Conservation (phyloP, 2,888 invertebrate genomes). For the Brenthis hecate region DNA sequence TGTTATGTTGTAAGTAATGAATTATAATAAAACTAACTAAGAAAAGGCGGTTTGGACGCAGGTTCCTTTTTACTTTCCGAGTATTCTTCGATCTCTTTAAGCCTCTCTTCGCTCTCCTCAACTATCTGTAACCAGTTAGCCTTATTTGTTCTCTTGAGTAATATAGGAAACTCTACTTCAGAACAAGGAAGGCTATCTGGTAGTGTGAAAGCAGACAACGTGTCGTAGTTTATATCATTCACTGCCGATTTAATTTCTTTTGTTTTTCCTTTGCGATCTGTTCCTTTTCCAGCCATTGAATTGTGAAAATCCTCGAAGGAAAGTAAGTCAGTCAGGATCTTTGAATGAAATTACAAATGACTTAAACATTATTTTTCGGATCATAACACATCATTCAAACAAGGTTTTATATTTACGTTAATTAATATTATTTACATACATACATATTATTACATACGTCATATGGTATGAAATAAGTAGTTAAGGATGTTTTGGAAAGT, state of each 20-base stretch:
- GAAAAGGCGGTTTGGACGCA: conserved; percentile 56
- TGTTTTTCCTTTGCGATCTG: conserved; percentile 61
- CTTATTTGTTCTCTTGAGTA: conserved; percentile 48
- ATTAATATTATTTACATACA: no score
- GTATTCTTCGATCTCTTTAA: conserved; percentile 57
- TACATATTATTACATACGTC: no score
- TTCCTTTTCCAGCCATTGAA: conserved; percentile 59
- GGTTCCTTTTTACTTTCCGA: conserved; percentile 51
- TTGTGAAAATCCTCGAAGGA: no score
- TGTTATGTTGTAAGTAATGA: background rate
- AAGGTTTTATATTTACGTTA: no score
- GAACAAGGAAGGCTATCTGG: conserved; percentile 71
- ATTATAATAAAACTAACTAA: conserved; percentile 49
- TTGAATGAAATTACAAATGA: no score
- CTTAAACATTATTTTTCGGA: no score
- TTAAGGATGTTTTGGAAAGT: no score
- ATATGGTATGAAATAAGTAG: no score
- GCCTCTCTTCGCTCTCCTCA: conserved; percentile 54
- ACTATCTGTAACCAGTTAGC: conserved; percentile 66
- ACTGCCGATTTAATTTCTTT: conserved; percentile 52
- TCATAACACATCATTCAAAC: no score
- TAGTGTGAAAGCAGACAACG: conserved; percentile 57
- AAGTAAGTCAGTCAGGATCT: no score
- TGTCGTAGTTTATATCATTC: conserved; percentile 49
- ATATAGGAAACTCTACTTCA: conserved; percentile 65